These are phyloP conservation scores for Champsocephalus esox DNA, from an alignment of 2,797 vertebrate species.

Conservation along the genomic window DNA sequence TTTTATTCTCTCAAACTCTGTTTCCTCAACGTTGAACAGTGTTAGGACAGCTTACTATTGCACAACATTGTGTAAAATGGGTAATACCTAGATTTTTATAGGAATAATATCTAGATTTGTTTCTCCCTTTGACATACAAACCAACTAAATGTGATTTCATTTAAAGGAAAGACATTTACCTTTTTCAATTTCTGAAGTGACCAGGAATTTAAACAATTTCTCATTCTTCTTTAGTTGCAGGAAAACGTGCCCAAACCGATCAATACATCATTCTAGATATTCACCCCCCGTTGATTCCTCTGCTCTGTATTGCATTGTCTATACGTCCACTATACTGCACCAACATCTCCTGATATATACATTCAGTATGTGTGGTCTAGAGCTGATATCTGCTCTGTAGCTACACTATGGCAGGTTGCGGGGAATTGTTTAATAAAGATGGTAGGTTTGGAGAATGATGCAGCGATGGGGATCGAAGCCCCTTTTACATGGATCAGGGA, in stretches of 20 bases:
- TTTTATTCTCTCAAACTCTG: neutral
- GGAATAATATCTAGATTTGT: neutral
- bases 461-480: constrained; percentile 41
- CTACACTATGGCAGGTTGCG: constrained; percentile 41
- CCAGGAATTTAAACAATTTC: constrained; percentile 18
- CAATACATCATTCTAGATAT: neutral
- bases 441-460: constrained; percentile 49
- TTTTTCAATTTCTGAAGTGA: constrained; percentile 5
- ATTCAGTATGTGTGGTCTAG: constrained; percentile 73
- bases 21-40: no score
- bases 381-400: constrained; percentile 38
- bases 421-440: constrained; percentile 19
- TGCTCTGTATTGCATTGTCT: constrained; percentile 41
- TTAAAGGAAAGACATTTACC: neutral
- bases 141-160: neutral
- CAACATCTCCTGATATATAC: constrained; percentile 56
- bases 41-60: neutral
- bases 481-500: constrained; percentile 46
- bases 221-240: neutral
- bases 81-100: neutral
- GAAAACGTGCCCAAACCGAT: neutral
- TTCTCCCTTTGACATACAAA: neutral
- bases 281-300: neutral
- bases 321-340: constrained; percentile 18
- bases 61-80: neutral